Percentiles rank a stretch among this genome's conserved stretches.
These are phyloP conservation scores for Syngnathoides biaculeatus DNA, from an alignment of 2,113 vertebrate genomes.

Conservation along the genomic window DNA sequence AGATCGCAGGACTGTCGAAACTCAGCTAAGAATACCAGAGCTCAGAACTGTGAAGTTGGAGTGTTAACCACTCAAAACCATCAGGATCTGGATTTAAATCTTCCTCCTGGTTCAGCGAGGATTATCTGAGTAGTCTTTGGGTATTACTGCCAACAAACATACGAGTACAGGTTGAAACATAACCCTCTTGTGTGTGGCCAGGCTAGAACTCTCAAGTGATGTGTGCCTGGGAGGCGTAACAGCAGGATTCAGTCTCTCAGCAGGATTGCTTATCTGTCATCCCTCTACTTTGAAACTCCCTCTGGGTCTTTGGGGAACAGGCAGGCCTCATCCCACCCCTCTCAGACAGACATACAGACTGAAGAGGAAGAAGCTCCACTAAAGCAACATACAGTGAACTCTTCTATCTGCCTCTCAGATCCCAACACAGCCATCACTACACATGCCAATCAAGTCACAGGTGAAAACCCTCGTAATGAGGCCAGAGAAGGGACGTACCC, in stretches of 20 bases:
- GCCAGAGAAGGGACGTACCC: constrained; percentile 41
- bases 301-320: constrained; percentile 34
- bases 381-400: constrained; percentile 27
- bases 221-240: constrained; percentile 44
- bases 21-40: background rate
- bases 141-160: constrained; percentile 6
- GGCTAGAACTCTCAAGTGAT: constrained; percentile 40
- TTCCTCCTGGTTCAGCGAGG: background rate
- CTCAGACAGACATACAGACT: constrained; percentile 16
- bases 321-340: constrained; percentile 19
- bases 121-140: background rate
- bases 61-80: background rate
- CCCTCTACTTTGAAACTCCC: constrained; percentile 53
- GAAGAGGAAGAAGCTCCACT: constrained; percentile 13
- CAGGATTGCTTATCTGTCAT: constrained; percentile 59
- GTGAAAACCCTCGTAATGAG: constrained; percentile 46
- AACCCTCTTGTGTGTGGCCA: constrained; percentile 17
- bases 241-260: constrained; percentile 56
- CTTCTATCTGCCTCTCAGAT: constrained; percentile 24
- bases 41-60: background rate
- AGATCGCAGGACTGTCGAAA: too few species aligned
- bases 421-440: constrained; percentile 33
- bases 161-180: background rate
- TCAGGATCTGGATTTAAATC: background rate
- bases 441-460: constrained; percentile 60